phyloP scores from a whole-genome alignment of 2,797 vertebrate species.

The Gorsachius magnificus region DNA sequence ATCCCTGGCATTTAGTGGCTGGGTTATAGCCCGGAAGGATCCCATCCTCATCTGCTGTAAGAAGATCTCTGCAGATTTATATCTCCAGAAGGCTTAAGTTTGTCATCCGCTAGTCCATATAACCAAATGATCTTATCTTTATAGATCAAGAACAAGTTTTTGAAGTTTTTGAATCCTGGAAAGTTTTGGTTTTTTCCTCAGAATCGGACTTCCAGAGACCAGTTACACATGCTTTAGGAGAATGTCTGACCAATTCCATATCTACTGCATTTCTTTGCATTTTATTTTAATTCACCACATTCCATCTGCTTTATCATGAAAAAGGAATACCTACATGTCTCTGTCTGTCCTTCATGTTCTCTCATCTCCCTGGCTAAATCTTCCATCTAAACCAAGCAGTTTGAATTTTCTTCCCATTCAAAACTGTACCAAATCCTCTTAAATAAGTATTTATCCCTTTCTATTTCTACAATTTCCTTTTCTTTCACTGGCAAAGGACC shows the following conservation, averaged over 20 bases:
- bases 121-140: not conserved
- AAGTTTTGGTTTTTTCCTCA: not conserved
- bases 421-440: conserved; percentile 10
- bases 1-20: not conserved
- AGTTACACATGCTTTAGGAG: not conserved
- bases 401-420: not conserved
- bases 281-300: not conserved
- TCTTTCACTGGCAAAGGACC: conserved; percentile 5
- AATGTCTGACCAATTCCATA: not conserved
- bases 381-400: not conserved
- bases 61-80: not conserved
- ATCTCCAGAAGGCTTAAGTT: not conserved
- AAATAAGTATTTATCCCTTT: conserved; percentile 39
- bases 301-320: not conserved
- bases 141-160: not conserved
- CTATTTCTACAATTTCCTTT: conserved; percentile 50
- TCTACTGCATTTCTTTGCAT: not conserved
- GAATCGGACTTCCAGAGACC: not conserved
- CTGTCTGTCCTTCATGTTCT: not conserved
- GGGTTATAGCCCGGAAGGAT: not conserved
- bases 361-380: not conserved
- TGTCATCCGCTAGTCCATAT: not conserved
- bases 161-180: not conserved
- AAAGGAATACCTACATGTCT: not conserved
- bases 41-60: not conserved